Evolutionary conservation across 2,888 invertebrate species (phyloP).

Genomic region (Nemotelus nigrinus): DNA sequence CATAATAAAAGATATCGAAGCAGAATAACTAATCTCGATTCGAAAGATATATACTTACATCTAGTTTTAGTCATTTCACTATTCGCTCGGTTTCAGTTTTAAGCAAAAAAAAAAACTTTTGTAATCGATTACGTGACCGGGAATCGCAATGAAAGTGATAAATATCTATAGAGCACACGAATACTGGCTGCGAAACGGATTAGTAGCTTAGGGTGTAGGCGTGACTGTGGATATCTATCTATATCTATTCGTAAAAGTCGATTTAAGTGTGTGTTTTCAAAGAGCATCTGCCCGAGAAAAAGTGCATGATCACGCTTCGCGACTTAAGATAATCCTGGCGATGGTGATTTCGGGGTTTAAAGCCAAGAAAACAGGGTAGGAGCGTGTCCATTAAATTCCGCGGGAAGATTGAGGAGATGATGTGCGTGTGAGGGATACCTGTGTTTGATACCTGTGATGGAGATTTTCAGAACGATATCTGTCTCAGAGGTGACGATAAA

Average conservation of each 20-base stretch:
- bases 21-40: too few relatives aligned
- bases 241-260: too few relatives aligned
- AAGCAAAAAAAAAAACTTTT: slow-evolving; percentile 12
- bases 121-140: slow-evolving; percentile 42
- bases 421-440: neutral
- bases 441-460: neutral
- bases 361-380: neutral
- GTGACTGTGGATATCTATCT: too few relatives aligned
- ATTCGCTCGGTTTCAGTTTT: slow-evolving; percentile 13
- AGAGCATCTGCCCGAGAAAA: neutral
- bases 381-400: too few relatives aligned
- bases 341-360: neutral
- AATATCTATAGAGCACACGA: slow-evolving; percentile 6
- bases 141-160: slow-evolving; percentile 17
- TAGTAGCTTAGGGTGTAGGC: too few relatives aligned
- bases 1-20: too few relatives aligned
- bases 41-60: too few relatives aligned
- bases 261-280: neutral
- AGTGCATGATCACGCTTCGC: slow-evolving; percentile 2
- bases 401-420: neutral
- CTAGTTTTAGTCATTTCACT: too few relatives aligned
- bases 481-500: slow-evolving; percentile 4
- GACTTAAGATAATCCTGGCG: neutral
- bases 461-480: neutral
- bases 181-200: neutral